Conservation (phyloP, 1,140 invertebrate genomes). For the Campoletis sonorensis region DNA sequence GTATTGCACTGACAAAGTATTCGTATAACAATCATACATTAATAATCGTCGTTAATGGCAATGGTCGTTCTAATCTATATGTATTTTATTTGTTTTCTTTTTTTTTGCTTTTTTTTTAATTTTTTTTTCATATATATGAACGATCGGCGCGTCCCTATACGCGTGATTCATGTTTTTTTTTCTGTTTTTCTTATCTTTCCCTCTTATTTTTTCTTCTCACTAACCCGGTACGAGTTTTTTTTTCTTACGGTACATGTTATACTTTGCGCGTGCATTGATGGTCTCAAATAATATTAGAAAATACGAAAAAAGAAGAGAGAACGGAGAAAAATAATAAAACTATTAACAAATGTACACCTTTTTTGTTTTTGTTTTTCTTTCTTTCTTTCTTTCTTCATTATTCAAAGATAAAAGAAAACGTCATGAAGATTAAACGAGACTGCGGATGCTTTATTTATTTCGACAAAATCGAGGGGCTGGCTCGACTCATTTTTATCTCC, state of each 20-base stretch:
- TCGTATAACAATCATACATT: slow-evolving; percentile 42
- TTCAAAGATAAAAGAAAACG: not conserved
- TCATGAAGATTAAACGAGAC: slow-evolving; percentile 35
- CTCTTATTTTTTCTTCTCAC: too few species aligned
- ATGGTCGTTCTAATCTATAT: slow-evolving; percentile 30
- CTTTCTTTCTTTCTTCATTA: slow-evolving; percentile 15
- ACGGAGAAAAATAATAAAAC: slow-evolving; percentile 69
- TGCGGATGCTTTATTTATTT: not conserved
- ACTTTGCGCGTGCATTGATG: slow-evolving; percentile 49
- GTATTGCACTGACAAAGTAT: slow-evolving; percentile 52
- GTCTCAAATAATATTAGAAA: slow-evolving; percentile 44
- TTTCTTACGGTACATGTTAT: not conserved
- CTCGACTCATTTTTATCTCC: not conserved
- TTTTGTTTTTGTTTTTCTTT: too few species aligned
- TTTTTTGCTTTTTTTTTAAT: too few species aligned
- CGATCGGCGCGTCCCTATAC: not conserved
- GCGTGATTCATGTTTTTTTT: slow-evolving; percentile 14
- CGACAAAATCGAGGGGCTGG: slow-evolving; percentile 36
- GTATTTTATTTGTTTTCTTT: too few species aligned
- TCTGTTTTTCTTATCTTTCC: not conserved
- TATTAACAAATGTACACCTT: slow-evolving; percentile 74
- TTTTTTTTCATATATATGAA: not conserved
- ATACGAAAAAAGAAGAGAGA: slow-evolving; percentile 59
- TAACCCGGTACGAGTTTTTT: slow-evolving; percentile 4
- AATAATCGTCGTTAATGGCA: slow-evolving; percentile 44